Evolutionary conservation across 2,888 invertebrate genomes (phyloP), one percentile per base, ranked within the genome.

Genomic region (Drosophila buzzatii): DNA sequence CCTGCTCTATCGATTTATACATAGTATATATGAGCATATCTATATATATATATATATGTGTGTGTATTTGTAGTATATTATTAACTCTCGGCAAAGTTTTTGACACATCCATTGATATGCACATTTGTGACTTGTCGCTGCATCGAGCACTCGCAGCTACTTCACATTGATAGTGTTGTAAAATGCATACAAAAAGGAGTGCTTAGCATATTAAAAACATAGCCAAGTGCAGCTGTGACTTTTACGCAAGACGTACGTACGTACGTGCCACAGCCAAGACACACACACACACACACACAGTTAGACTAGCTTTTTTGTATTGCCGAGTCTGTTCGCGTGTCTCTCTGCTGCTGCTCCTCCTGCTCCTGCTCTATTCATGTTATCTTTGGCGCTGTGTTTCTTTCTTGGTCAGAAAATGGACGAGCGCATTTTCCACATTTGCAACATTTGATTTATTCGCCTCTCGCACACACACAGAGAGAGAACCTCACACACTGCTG

Each of bases 161-260:
- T 62, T 52, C 75, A 35, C 74, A 73, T 77, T 64, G 82, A 82
- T 85, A 82, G 82, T 82, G 82, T 85, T 86, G 86, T 83, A 86
- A 82, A 81, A 85, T 78, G 84, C 75, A 86, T 80, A 76, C 55
- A 80, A 83, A 82, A 83, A 73, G 74, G 86, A 82, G 82, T 83
- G 82, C 82, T 82, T 85, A 82, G 86, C 82, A 82, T 82, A 82
- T 82, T 82, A 85, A 82, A 86, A 82, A 83, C 81, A 85, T 83
- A 68, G 81, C 83, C 73, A 73, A 85, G 69, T 83, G 82, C 82
- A 82, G 86, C 83, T 85, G 86, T 70, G 81, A 73, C 83, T 67
- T 49, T 66, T 31, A 52, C 45, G 68, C 55, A 59, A 33, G 61
- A 51, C 57, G 71, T 74, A 79, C 80, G 74, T 74, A 51, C 60